A percentile compares a stretch with the other conserved stretches of the same genome.
These are phyloP conservation scores for Hystrix cristata DNA, from an alignment of 2,113 vertebrate genomes.

Conservation along the genomic window DNA sequence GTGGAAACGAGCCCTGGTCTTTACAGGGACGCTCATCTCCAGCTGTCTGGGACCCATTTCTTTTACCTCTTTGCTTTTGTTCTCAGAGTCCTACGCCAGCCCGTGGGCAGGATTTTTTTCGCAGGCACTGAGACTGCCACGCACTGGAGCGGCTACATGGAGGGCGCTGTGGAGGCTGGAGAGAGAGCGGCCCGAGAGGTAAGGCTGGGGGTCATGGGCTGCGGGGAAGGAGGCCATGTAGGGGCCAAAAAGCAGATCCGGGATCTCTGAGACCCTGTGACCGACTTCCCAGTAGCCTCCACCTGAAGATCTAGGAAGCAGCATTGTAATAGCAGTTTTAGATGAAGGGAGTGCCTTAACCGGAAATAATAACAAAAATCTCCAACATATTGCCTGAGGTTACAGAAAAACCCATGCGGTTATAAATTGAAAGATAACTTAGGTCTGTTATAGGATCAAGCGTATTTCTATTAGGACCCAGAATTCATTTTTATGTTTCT, in stretches of 20 bases:
- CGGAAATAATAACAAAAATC: constrained; percentile 40
- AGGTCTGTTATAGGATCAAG: not conserved
- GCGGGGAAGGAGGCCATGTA: not conserved
- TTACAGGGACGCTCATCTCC: not conserved
- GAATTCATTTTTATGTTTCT: constrained; percentile 36
- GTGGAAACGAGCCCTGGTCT: not conserved
- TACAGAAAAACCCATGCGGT: not conserved
- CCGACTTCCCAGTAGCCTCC: not conserved
- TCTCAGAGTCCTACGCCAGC: constrained; percentile 94
- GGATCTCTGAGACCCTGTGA: constrained; percentile 29
- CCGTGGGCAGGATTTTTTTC: constrained; percentile 93
- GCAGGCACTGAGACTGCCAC: constrained; percentile 98
- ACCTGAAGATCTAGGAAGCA: not conserved
- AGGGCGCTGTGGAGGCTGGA: constrained; percentile 96
- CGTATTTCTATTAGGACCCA: not conserved
- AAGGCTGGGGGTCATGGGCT: not conserved
- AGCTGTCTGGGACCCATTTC: not conserved
- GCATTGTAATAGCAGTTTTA: constrained; percentile 2
- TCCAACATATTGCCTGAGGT: not conserved
- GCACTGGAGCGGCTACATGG: constrained; percentile 99
- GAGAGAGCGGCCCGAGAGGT: constrained; percentile 98
- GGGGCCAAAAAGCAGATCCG: not conserved
- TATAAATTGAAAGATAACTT: not conserved
- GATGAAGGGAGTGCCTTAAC: not conserved
- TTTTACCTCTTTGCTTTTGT: constrained; percentile 52